Evolutionary conservation across 35 echinoderm and acorn worm species (phyloP).

Genomic region (Hemicentrotus pulcherrimus): DNA sequence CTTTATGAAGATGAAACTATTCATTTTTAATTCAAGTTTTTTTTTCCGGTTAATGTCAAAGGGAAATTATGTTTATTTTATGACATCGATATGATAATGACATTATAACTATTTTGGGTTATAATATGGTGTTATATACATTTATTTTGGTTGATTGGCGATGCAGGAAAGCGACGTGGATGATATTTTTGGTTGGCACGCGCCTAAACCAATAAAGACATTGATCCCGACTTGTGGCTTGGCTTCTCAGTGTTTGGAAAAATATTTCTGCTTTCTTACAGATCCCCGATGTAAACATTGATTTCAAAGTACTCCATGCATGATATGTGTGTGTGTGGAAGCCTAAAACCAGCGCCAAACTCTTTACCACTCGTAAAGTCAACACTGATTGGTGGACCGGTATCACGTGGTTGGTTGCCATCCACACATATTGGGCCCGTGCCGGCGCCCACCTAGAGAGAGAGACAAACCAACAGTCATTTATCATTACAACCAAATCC

Average conservation of each 20-base stretch:
- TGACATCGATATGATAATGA: no score
- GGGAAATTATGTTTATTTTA: no score
- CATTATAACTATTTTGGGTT: no score
- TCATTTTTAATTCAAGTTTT: no score
- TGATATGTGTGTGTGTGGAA: neutral
- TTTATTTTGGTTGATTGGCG: no score
- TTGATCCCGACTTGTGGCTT: conserved; percentile 41
- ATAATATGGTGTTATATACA: no score
- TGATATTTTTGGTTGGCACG: conserved; percentile 18
- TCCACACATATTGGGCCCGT: conserved; percentile 42
- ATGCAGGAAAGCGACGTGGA: neutral
- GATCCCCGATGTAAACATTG: conserved; percentile 48
- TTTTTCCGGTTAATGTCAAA: no score
- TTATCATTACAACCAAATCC: conserved; percentile 52
- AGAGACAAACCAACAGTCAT: conserved; percentile 53
- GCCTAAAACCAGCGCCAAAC: conserved; percentile 37
- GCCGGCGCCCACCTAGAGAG: conserved; percentile 53
- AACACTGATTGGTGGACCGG: conserved; percentile 34
- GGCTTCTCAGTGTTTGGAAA: conserved; percentile 25
- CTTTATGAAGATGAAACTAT: no score
- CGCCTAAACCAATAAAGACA: conserved; percentile 37
- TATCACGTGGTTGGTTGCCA: conserved; percentile 33
- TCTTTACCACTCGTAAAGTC: conserved; percentile 2
- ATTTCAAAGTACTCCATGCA: conserved; percentile 32
- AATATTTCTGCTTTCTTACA: neutral